Evolutionary conservation across 2,888 invertebrate species (phyloP), one percentile per base, ranked within the genome.

Genomic region (Plebejus anna): DNA sequence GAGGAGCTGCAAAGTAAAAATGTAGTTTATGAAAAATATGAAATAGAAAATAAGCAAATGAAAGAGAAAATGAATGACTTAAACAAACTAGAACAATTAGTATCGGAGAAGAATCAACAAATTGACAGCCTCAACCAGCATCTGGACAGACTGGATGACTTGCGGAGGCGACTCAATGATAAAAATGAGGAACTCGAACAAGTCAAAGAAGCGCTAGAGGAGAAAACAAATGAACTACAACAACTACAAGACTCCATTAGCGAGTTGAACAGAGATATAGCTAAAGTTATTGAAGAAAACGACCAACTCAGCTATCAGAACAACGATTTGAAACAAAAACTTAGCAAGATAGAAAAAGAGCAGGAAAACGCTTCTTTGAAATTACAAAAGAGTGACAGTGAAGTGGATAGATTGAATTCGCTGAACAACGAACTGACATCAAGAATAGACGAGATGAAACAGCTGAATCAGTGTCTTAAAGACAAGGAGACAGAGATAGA

Each of bases 401-500:
- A 94, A 81, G 81, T 91, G 1, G 88, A 87, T 78, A 85, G 91
- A 78, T 82, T 92, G 0, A 91, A 87, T 78, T 88, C 89, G 1
- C 77, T 92, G 6, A 94, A 94, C 80, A 84, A 80, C 61, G 94
- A 94, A 80, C 79, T 94, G 76, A 86, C 88, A 61, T 82, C 87
- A 2, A 91, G 92, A 79, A 90, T 93, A 7, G 90, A 90, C 55
- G 92, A 94, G 78, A 78, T 94, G 0, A 90, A 92, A 80, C 80
- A 86, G 7, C 79, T 94, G 28, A 93, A 90, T 5, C 89, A 91
- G 2, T 86, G 94, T 79, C 80, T 94, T 0, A 92, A 92, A 80
- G 94, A 95, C 80, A 93, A 90, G 78, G 95, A 93, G 81, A 94
- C 90, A 1, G 95, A 95, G 81, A 91, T 95, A 78, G 94, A 95